These are phyloP conservation scores for Oryctes rhinoceros DNA, from an alignment of 1,140 invertebrate genomes.

Conservation along the genomic window DNA sequence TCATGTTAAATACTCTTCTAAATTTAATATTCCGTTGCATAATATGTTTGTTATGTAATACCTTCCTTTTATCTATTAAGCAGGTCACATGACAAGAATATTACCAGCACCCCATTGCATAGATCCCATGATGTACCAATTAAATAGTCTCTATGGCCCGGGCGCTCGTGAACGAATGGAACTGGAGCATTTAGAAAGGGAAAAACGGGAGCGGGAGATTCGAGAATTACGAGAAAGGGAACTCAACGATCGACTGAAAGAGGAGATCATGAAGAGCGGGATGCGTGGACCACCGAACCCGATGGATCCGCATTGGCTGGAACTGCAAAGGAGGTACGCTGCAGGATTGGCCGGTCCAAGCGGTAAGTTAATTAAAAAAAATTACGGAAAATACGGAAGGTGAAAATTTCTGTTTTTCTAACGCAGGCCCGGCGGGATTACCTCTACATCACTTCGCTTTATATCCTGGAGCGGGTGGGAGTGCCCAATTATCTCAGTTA, in stretches of 20 bases:
- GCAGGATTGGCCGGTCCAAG: conserved; percentile 57
- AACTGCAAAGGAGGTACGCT: conserved; percentile 63
- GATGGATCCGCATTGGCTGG: conserved; percentile 91
- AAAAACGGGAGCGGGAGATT: conserved; percentile 85
- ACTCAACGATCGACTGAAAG: conserved; percentile 82
- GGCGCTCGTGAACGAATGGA: conserved; percentile 80
- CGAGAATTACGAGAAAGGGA: conserved; percentile 86
- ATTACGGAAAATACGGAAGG: not conserved
- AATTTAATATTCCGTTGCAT: too few species aligned
- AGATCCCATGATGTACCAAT: conserved; percentile 79
- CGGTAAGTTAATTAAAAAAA: conserved; percentile 39
- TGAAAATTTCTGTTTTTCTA: not conserved
- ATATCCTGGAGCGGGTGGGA: conserved; percentile 65
- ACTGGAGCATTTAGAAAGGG: conserved; percentile 81
- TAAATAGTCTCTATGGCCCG: conserved; percentile 77
- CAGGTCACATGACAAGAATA: conserved; percentile 57
- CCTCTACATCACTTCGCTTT: conserved; percentile 58
- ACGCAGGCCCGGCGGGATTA: conserved; percentile 55
- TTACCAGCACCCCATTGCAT: conserved; percentile 72
- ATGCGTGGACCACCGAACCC: conserved; percentile 66
- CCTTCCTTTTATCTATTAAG: conserved; percentile 29
- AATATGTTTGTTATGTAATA: conserved; percentile 45
- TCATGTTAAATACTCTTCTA: too few species aligned
- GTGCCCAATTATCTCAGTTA: conserved; percentile 75
- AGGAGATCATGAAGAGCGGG: conserved; percentile 78